These are phyloP conservation scores for Cynopterus brachyotis DNA, from an alignment of 2,113 vertebrate species.

Conservation along the genomic window DNA sequence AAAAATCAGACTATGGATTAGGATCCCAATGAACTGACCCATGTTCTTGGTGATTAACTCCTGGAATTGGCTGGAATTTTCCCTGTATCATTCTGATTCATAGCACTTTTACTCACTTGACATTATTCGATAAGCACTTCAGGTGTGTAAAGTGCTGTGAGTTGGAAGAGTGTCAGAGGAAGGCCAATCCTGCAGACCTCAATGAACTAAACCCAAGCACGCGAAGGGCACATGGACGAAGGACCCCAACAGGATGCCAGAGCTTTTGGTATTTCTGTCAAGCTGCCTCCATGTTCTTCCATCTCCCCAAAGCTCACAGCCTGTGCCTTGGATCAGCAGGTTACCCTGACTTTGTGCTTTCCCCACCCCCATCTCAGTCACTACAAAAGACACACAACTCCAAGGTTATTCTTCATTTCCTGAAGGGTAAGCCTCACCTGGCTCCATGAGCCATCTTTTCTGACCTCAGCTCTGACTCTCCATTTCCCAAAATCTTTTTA, in stretches of 20 bases:
- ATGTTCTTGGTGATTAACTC: background rate
- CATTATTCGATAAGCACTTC: background rate
- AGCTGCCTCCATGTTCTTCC: background rate
- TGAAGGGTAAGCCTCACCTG: background rate
- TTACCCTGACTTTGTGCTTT: background rate
- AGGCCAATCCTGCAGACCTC: background rate
- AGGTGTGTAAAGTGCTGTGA: background rate
- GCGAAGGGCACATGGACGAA: rapidly evolving
- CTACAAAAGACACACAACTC: background rate
- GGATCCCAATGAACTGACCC: background rate
- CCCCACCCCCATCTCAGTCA: background rate
- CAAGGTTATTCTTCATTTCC: background rate
- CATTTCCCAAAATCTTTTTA: background rate
- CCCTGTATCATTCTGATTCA: background rate
- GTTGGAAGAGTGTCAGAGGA: background rate
- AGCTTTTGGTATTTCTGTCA: background rate
- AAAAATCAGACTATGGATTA: background rate
- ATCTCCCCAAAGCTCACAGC: background rate
- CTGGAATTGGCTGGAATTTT: background rate
- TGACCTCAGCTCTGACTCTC: background rate
- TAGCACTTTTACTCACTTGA: background rate
- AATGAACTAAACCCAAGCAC: background rate
- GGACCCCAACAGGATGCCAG: background rate
- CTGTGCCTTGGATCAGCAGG: background rate
- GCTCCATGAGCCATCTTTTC: background rate